A percentile compares a stretch with the other conserved stretches of the same genome.
phyloP scores from a whole-genome alignment of 2,888 invertebrate species.

The Xiphydria camelus region DNA sequence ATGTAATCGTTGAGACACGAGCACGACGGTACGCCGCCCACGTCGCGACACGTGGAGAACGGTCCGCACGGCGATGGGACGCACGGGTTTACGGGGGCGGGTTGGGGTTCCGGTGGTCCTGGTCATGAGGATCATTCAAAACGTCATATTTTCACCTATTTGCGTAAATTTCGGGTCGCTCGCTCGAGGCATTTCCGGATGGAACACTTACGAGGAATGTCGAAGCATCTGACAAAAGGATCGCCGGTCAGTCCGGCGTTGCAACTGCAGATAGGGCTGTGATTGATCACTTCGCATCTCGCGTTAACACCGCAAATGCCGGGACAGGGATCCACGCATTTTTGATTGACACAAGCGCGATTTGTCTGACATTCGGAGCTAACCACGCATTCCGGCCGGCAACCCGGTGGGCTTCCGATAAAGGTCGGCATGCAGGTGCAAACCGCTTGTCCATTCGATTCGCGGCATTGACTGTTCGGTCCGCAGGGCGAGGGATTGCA shows the following conservation, averaged over 20 bases:
- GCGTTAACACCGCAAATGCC: constrained; percentile 63
- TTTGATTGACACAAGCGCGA: constrained; percentile 74
- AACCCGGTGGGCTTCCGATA: constrained; percentile 73
- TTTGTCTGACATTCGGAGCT: constrained; percentile 72
- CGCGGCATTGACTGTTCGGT: constrained; percentile 71
- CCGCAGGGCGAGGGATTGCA: constrained; percentile 78
- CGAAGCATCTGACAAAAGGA: constrained; percentile 58
- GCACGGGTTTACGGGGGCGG: constrained; percentile 38
- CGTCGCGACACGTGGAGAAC: constrained; percentile 46
- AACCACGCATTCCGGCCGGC: constrained; percentile 77
- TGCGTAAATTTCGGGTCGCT: too few species aligned
- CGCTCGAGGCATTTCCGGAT: too few species aligned
- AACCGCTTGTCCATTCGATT: constrained; percentile 67
- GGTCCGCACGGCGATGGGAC: constrained; percentile 63
- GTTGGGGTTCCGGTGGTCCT: constrained; percentile 14
- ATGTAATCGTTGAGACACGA: constrained; percentile 63
- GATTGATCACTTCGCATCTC: constrained; percentile 63
- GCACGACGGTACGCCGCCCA: constrained; percentile 58
- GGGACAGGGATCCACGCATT: constrained; percentile 72
- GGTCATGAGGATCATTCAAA: constrained; percentile 1
- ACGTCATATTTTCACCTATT: too few species aligned
- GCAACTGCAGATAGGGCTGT: constrained; percentile 65
- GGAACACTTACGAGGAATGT: constrained; percentile 13
- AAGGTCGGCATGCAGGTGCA: constrained; percentile 75
- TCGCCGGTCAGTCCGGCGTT: constrained; percentile 60